These are phyloP conservation scores for Hydrochoerus hydrochaeris DNA, from an alignment of 2,113 vertebrate species.

Conservation along the genomic window DNA sequence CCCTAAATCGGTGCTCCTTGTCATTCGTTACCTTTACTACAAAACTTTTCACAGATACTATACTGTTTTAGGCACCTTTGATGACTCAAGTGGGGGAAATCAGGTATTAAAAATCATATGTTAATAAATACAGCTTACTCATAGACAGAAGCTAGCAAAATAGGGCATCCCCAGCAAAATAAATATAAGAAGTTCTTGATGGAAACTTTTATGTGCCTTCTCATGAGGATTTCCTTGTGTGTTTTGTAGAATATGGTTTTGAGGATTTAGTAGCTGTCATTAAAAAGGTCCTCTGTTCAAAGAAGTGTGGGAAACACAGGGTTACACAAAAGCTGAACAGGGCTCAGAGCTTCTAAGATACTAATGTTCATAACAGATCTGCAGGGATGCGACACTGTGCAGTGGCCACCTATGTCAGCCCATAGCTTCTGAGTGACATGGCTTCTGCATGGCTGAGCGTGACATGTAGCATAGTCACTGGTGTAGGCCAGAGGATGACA, in stretches of 20 bases:
- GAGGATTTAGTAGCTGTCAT: neutral
- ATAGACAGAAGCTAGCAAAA: neutral
- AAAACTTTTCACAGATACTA: neutral
- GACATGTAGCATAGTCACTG: neutral
- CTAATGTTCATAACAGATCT: neutral
- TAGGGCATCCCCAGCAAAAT: neutral
- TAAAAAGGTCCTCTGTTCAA: neutral
- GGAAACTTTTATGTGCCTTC: neutral
- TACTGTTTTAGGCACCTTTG: neutral
- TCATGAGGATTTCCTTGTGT: neutral
- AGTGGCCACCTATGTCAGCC: neutral
- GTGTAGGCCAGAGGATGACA: neutral
- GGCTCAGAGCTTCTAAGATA: neutral
- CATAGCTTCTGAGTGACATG: neutral
- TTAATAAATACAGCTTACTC: neutral
- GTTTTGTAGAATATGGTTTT: neutral
- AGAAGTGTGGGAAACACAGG: neutral
- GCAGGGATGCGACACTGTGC: too few species aligned
- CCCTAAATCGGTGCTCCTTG: neutral
- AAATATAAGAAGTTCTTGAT: neutral
- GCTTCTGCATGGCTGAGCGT: neutral
- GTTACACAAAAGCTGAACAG: neutral
- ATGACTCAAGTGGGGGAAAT: neutral
- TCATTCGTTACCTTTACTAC: neutral
- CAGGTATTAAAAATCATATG: neutral